Conservation (phyloP, 2,113 vertebrate species). For the Equus quagga region DNA sequence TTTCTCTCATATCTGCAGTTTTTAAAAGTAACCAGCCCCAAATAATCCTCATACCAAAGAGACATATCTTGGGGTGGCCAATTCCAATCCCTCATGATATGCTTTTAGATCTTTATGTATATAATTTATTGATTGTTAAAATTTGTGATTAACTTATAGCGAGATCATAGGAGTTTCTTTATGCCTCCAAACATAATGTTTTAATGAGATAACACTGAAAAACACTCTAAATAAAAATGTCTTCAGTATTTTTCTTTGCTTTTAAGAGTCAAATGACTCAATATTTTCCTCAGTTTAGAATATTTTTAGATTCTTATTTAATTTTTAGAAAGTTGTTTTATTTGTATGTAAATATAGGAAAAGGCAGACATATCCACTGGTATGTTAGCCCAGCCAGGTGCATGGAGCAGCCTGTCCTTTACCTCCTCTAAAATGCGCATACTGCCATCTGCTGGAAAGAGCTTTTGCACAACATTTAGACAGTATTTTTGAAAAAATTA, state of each 20-base stretch:
- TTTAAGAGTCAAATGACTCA: conserved; percentile 47
- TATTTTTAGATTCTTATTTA: conserved; percentile 20
- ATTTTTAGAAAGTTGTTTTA: conserved; percentile 30
- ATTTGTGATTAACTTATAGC: not conserved
- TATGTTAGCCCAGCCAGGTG: not conserved
- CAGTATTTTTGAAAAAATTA: not conserved
- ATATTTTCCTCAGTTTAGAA: not conserved
- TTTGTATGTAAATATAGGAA: conserved; percentile 45
- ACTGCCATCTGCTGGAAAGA: conserved; percentile 73
- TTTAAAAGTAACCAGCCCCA: no score
- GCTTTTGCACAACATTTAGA: not conserved
- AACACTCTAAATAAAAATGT: not conserved
- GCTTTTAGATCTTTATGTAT: not conserved
- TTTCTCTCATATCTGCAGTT: no score
- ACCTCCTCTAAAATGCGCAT: not conserved
- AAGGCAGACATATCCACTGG: not conserved
- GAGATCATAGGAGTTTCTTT: not conserved
- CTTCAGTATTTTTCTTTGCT: conserved; percentile 38
- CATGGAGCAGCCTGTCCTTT: not conserved
- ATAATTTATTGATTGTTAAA: not conserved
- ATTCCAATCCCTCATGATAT: no score
- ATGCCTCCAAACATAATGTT: not conserved
- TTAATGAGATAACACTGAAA: conserved; percentile 6
- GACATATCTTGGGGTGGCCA: no score
- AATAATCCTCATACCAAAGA: no score